phyloP scores from a whole-genome alignment of 2,113 vertebrate genomes.

The Polypterus bichir region DNA sequence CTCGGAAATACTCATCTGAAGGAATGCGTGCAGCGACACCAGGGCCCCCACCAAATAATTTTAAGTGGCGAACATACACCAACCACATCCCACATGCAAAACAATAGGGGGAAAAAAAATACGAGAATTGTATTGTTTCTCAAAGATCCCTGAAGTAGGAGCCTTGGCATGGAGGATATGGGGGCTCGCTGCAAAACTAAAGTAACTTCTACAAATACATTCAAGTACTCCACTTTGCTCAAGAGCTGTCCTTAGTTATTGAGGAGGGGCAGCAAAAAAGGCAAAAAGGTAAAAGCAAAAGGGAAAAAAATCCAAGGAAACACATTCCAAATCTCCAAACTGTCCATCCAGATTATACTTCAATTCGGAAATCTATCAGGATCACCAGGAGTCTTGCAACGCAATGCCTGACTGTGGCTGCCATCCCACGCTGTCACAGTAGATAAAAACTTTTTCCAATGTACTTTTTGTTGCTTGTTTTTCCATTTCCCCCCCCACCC shows the following conservation, averaged over 20 bases:
- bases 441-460: conserved; percentile 57
- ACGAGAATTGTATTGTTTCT: too few relatives aligned
- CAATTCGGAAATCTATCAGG: not conserved
- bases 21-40: too few relatives aligned
- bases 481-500: conserved; percentile 21
- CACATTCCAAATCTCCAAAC: not conserved
- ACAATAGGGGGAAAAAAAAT: too few relatives aligned
- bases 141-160: too few relatives aligned
- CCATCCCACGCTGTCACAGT: conserved; percentile 47
- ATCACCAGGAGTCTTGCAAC: conserved; percentile 31
- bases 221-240: conserved; percentile 10
- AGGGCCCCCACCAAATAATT: too few relatives aligned
- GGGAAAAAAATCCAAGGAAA: conserved; percentile 19
- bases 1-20: too few relatives aligned
- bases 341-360: not conserved
- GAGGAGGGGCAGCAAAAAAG: conserved; percentile 23
- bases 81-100: too few relatives aligned
- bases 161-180: too few relatives aligned
- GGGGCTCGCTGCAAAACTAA: too few relatives aligned
- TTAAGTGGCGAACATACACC: too few relatives aligned
- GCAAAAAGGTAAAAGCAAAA: conserved; percentile 26
- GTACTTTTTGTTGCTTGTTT: conserved; percentile 26
- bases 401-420: conserved; percentile 23
- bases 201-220: not conserved
- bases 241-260: conserved; percentile 28